Conservation (phyloP, 2,888 invertebrate genomes). For the Dendrolimus houi region DNA sequence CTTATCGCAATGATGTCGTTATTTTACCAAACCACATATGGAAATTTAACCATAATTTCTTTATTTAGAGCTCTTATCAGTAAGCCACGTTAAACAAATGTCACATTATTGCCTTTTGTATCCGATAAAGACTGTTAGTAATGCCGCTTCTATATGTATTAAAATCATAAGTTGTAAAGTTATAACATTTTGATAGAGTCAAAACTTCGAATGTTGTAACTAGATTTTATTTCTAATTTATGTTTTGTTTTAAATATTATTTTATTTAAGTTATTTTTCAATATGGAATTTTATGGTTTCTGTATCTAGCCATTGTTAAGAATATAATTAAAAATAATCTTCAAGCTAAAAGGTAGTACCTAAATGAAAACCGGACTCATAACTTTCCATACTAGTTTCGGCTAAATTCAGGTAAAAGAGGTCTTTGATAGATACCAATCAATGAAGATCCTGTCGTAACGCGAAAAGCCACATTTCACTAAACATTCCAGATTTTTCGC, state of each 20-base stretch:
- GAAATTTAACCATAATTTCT: neutral
- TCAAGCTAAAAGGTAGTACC: too few relatives aligned
- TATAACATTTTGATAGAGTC: neutral
- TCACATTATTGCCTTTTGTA: neutral
- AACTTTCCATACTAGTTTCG: too few relatives aligned
- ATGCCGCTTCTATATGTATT: neutral
- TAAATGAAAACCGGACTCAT: too few relatives aligned
- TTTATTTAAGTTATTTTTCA: neutral
- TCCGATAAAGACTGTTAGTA: neutral
- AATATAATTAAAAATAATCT: too few relatives aligned
- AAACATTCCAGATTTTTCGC: too few relatives aligned
- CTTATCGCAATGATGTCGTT: neutral
- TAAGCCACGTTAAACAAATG: neutral
- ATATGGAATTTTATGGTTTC: too few relatives aligned
- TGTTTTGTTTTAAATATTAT: neutral
- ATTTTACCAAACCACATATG: neutral
- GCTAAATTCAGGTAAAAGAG: too few relatives aligned
- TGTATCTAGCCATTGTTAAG: too few relatives aligned
- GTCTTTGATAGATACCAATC: too few relatives aligned
- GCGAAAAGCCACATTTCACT: too few relatives aligned
- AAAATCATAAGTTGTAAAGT: neutral
- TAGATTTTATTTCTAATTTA: neutral
- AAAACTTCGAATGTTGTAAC: neutral
- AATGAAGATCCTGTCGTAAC: too few relatives aligned
- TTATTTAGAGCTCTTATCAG: neutral